Percentiles rank a stretch among this genome's conserved stretches.
Conservation (phyloP, 2,113 vertebrate species). For the Tricholaema leucomelas region DNA sequence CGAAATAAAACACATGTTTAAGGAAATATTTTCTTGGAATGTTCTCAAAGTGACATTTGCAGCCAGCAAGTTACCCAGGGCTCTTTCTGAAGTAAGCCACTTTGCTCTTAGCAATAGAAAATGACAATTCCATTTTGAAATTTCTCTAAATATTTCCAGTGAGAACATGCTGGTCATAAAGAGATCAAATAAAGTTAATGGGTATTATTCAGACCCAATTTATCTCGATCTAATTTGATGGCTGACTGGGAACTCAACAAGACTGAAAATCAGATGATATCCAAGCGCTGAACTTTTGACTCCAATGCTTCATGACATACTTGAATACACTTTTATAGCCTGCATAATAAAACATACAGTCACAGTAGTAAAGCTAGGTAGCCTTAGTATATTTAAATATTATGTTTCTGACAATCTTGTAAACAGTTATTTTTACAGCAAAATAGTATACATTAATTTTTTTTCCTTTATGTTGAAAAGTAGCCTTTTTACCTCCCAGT, state of each 20-base stretch:
- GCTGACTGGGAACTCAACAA: not conserved
- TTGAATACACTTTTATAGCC: not conserved
- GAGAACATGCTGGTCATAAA: not conserved
- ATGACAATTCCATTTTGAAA: not conserved
- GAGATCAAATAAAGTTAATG: not conserved
- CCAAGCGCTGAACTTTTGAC: not conserved
- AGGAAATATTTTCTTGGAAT: not conserved
- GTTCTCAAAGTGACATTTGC: not conserved
- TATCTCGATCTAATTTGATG: not conserved
- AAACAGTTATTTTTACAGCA: not conserved
- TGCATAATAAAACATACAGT: not conserved
- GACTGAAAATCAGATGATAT: not conserved
- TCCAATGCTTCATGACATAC: not conserved
- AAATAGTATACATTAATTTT: not conserved
- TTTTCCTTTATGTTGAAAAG: not conserved
- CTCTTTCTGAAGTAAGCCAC: not conserved
- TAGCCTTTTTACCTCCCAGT: not conserved
- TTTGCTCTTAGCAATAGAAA: not conserved
- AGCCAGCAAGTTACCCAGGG: not conserved
- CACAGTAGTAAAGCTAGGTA: not conserved
- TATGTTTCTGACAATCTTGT: not conserved
- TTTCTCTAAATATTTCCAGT: not conserved
- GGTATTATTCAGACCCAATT: not conserved
- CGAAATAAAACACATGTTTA: not conserved
- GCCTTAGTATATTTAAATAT: not conserved